Evolutionary conservation across 2,113 vertebrate genomes (phyloP), one percentile per base, ranked within the genome.

Genomic region (Mungos mungo): DNA sequence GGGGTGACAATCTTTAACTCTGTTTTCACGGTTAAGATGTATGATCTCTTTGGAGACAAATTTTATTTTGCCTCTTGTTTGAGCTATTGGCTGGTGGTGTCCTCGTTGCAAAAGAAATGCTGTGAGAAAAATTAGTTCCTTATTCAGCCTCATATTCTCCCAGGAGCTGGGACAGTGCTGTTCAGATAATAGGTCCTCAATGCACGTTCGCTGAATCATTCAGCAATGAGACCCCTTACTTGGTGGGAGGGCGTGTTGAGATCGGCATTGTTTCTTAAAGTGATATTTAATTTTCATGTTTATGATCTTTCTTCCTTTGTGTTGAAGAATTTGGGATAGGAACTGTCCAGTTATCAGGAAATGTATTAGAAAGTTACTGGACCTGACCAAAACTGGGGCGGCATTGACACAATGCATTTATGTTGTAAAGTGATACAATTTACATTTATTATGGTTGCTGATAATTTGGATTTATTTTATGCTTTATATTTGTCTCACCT

Each of bases 11-110:
- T 60, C 31, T 29, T 35, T 31, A 63, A 63, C 81, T 79, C 16
- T 93, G 29, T 18, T 47, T 92, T 15, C 5, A 5, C 9, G 31
- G 5, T 9, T 27, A 45, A 63, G 87, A 71, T 21, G 14, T 45
- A 54, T 79, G 72, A 19, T 31, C 19, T 84, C 50, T 65, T 88
- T 35, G 38, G 87, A 93, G n/a, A 29, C 31, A 29, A 12, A 93
- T 80, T 91, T 63, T 81, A 31, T 66, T 91, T 88, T 35, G 69
- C 57, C n/a, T 96, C 88, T 45, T 83, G 25, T 76, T 88, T 87
- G 69, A 92, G 6, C 68, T 87, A 72, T 16, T 72, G 72, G 74
- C 74, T 12, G 81, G 74, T 60, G 23, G 15, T 81, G 90, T 90
- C 12, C 33, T 80, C 63, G 14, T n/a, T 33, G 63, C 29, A 76